Percentiles rank a stretch among this genome's conserved stretches.
Conservation (phyloP, 2,113 vertebrate species). For the Larimichthys polyactis region DNA sequence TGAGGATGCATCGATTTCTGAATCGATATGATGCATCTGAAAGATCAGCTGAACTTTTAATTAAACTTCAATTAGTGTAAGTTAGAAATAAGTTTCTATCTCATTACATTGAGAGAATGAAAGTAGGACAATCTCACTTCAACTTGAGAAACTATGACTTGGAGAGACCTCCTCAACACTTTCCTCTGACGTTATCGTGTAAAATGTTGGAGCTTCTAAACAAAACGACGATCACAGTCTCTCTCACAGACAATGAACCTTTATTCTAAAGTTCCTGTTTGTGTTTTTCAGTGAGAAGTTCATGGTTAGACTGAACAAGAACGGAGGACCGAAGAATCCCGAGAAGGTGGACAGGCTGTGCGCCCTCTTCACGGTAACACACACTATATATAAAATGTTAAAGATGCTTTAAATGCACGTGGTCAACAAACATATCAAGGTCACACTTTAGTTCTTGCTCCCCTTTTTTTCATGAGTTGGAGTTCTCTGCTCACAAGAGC, state of each 20-base stretch:
- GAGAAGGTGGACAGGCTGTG: constrained; percentile 96
- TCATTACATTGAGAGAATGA: background rate
- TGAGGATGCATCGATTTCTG: background rate
- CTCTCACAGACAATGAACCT: background rate
- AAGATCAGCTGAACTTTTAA: background rate
- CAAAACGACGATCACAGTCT: background rate
- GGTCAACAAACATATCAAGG: background rate
- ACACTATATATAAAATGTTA: background rate
- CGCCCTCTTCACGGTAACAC: constrained; percentile 95
- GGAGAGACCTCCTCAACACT: no score
- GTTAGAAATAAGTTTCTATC: background rate
- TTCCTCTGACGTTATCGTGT: no score
- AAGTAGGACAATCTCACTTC: background rate
- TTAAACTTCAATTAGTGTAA: background rate
- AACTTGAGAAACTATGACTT: background rate
- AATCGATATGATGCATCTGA: background rate
- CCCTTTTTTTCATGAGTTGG: no score
- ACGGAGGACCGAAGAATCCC: constrained; percentile 94
- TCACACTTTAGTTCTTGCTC: no score
- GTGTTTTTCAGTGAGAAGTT: constrained; percentile 92
- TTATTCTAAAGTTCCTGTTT: constrained; percentile 16
- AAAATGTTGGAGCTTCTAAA: no score
- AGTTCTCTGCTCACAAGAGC: no score
- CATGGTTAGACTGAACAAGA: constrained; percentile 98
- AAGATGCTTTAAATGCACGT: background rate